Percentiles rank a stretch among this genome's conserved stretches.
These are phyloP conservation scores for Piprites chloris DNA, from an alignment of 2,113 vertebrate genomes.

Conservation along the genomic window DNA sequence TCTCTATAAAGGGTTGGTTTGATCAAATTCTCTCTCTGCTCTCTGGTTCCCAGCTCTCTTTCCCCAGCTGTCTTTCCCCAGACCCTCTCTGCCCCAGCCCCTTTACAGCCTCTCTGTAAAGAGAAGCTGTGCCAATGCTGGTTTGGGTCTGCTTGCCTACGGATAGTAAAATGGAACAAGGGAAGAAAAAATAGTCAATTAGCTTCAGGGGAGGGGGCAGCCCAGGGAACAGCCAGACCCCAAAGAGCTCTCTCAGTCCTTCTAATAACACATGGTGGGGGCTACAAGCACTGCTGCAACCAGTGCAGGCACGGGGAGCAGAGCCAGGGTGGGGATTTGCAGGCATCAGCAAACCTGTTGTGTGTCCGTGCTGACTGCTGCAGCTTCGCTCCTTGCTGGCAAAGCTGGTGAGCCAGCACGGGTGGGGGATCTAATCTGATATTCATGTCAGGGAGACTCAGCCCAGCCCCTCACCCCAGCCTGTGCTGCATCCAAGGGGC, in stretches of 20 bases:
- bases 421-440: background rate
- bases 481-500: background rate
- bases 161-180: background rate
- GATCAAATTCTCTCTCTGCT: background rate
- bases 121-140: background rate
- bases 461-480: background rate
- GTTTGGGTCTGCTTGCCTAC: background rate
- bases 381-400: background rate
- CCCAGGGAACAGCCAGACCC: background rate
- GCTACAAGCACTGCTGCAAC: background rate
- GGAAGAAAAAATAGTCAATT: background rate
- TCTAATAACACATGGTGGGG: background rate
- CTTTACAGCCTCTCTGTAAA: background rate
- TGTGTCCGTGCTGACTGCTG: slow-evolving; percentile 14
- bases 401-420: background rate
- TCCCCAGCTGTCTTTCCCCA: background rate
- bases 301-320: background rate
- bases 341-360: slow-evolving; percentile 29
- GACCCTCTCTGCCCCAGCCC: background rate
- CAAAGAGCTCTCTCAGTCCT: background rate
- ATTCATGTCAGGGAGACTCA: background rate
- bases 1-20: background rate
- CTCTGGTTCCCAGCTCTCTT: background rate
- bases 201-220: background rate
- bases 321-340: background rate